phyloP scores from a whole-genome alignment of 2,888 invertebrate genomes.

The Parthenolecanium corni region DNA sequence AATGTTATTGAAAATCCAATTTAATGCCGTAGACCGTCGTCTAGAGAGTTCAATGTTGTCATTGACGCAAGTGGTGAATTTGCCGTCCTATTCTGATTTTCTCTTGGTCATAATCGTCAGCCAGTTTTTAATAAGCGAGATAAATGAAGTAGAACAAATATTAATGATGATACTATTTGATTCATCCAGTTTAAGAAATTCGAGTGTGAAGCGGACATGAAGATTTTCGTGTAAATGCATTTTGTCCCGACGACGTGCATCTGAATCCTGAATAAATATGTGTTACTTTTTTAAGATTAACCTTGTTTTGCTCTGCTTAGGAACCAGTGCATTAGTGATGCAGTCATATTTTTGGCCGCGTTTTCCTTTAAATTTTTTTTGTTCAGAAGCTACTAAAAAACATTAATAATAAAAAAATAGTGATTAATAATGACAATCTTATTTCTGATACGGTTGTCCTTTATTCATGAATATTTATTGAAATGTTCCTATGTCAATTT shows the following conservation, averaged over 20 bases:
- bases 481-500: not conserved
- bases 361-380: too few relatives aligned
- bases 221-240: not conserved
- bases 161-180: slow-evolving; percentile 1
- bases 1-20: slow-evolving; percentile 1
- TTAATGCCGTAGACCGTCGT: not conserved
- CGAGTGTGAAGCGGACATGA: not conserved
- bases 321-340: too few relatives aligned
- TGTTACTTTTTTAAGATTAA: not conserved
- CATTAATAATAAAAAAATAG: too few relatives aligned
- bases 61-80: not conserved
- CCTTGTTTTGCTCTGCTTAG: too few relatives aligned
- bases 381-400: too few relatives aligned
- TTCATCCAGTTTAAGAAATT: not conserved
- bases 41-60: not conserved
- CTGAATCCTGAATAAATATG: too few relatives aligned
- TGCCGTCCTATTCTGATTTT: slow-evolving; percentile 5
- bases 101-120: not conserved
- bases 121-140: not conserved
- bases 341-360: too few relatives aligned
- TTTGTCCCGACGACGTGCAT: too few relatives aligned
- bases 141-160: not conserved
- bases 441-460: not conserved
- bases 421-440: not conserved
- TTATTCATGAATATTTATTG: not conserved